Evolutionary conservation across 1,140 invertebrate species (phyloP).

Genomic region (Phthorimaea operculella): DNA sequence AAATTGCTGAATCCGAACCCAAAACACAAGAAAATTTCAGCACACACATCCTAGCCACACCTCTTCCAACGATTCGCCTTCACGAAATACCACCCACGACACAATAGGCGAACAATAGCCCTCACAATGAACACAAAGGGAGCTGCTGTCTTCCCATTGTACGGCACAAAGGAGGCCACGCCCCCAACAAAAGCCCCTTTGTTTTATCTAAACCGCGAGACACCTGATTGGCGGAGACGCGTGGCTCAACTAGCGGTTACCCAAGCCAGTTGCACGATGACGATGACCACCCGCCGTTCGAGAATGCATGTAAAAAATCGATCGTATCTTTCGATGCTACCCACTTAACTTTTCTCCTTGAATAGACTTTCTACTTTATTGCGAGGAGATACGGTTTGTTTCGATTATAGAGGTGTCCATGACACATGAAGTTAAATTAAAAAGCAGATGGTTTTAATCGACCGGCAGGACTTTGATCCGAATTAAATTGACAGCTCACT

Average conservation of each 20-base stretch:
- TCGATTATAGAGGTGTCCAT: background rate
- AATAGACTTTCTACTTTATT: background rate
- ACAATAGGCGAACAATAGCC: slow-evolving; percentile 36
- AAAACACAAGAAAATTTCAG: slow-evolving; percentile 7
- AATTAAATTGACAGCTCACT: slow-evolving; percentile 41
- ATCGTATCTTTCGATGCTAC: slow-evolving; percentile 21
- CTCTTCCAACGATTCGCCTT: slow-evolving; percentile 15
- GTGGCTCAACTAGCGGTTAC: slow-evolving; percentile 3
- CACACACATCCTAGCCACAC: slow-evolving; percentile 15
- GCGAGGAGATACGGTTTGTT: background rate
- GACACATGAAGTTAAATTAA: background rate
- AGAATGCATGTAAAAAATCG: slow-evolving; percentile 31
- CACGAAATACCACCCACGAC: slow-evolving; percentile 3
- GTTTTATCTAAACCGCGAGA: slow-evolving; percentile 36
- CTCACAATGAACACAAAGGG: slow-evolving; percentile 39
- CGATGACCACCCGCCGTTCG: slow-evolving; percentile 40
- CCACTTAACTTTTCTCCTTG: slow-evolving; percentile 25
- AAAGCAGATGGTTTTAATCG: slow-evolving; percentile 37
- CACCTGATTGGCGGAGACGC: slow-evolving; percentile 35
- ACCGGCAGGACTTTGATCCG: slow-evolving; percentile 32
- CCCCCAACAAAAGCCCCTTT: slow-evolving; percentile 45
- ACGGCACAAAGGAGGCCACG: slow-evolving; percentile 41
- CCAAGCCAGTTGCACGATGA: background rate
- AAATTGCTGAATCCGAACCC: background rate
- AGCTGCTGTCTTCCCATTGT: slow-evolving; percentile 51